Evolutionary conservation across 2,888 invertebrate genomes (phyloP).

Genomic region (Cantharis rufa): DNA sequence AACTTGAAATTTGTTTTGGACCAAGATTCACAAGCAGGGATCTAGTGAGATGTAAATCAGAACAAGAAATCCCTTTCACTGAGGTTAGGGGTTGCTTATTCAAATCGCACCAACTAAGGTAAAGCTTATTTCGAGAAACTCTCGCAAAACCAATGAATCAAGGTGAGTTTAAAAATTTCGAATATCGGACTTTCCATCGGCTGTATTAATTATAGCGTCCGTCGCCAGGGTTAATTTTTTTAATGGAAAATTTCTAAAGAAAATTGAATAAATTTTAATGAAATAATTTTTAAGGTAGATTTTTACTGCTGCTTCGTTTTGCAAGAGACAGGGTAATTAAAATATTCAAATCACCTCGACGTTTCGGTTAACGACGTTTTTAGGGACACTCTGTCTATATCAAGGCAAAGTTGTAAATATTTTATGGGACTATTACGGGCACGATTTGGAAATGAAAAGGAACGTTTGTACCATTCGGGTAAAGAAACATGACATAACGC

Average conservation of each 20-base stretch:
- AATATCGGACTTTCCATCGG: background rate
- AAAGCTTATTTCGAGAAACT: constrained; percentile 23
- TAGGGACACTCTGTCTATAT: constrained; percentile 34
- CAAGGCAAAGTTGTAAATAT: constrained; percentile 41
- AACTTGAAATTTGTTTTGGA: constrained; percentile 13
- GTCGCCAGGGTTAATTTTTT: background rate
- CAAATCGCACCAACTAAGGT: constrained; percentile 25
- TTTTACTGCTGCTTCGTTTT: constrained; percentile 19
- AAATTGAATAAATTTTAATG: background rate
- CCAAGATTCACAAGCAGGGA: constrained; percentile 4
- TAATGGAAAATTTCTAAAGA: background rate
- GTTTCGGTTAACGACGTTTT: constrained; percentile 34
- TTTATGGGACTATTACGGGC: constrained; percentile 38
- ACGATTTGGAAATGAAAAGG: constrained; percentile 24
- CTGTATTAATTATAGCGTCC: background rate
- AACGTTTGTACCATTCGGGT: constrained; percentile 34
- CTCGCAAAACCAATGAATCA: constrained; percentile 19
- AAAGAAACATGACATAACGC: constrained; percentile 29
- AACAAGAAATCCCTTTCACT: constrained; percentile 31
- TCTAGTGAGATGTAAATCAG: constrained; percentile 30
- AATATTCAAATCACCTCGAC: constrained; percentile 47
- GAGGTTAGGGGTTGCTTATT: constrained; percentile 29
- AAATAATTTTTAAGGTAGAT: constrained; percentile 16
- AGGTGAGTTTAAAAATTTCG: background rate
- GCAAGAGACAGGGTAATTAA: constrained; percentile 42